phyloP scores from a whole-genome alignment of 1,140 invertebrate species.

The Pseudachorutes palmiensis region DNA sequence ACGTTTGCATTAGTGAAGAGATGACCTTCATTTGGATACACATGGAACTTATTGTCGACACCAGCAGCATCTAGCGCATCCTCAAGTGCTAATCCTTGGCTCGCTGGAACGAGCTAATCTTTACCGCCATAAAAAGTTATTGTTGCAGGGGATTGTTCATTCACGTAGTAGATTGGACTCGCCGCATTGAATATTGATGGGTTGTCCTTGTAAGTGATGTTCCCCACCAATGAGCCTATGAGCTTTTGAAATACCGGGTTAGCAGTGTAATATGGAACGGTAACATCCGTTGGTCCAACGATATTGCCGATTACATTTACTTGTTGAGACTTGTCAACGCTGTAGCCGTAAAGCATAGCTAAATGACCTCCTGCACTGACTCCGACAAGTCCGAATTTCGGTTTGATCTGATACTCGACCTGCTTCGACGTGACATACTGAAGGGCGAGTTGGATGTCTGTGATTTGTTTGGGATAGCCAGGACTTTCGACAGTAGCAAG shows the following conservation, averaged over 20 bases:
- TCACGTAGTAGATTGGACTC: conserved; percentile 4
- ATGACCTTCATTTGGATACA: conserved; percentile 12
- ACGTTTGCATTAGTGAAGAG: not conserved
- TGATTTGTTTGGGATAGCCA: conserved; percentile 5
- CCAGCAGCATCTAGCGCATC: conserved; percentile 15
- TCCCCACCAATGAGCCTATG: not conserved
- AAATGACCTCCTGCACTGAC: conserved; percentile 7
- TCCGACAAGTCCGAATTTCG: conserved; percentile 2
- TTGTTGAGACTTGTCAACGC: not conserved
- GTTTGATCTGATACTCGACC: not conserved
- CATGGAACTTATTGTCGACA: conserved; percentile 2
- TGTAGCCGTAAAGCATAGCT: conserved; percentile 4
- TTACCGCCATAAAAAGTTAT: conserved; percentile 2
- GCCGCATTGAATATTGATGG: not conserved
- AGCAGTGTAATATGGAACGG: not conserved
- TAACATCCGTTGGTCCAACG: conserved; percentile 1
- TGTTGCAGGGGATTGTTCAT: conserved; percentile 2
- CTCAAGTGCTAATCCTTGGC: not conserved
- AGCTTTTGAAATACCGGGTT: conserved; percentile 1
- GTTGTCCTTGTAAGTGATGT: not conserved
- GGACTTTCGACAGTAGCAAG: conserved; percentile 5
- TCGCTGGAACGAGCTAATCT: conserved; percentile 1
- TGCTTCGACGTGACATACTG: conserved; percentile 2
- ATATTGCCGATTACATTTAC: conserved; percentile 4
- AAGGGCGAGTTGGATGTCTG: not conserved